phyloP scores from a whole-genome alignment of 2,888 invertebrate genomes.

The Hermodice carunculata region DNA sequence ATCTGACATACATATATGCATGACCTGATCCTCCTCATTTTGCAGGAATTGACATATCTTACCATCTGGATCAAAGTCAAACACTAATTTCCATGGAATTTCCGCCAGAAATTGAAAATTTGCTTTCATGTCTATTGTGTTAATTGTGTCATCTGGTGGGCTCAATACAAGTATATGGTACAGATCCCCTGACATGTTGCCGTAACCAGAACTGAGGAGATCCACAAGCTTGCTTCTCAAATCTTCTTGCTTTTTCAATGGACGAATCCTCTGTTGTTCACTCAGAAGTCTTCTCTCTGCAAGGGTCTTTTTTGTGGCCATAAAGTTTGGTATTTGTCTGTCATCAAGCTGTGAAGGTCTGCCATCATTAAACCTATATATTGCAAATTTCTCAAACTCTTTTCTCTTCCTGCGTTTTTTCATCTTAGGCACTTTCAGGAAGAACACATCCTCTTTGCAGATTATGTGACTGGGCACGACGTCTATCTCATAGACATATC shows the following conservation, averaged over 20 bases:
- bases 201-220: slow-evolving; percentile 8
- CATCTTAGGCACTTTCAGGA: slow-evolving; percentile 1
- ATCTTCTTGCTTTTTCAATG: neutral
- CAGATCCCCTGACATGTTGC: neutral
- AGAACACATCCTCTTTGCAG: slow-evolving; percentile 20
- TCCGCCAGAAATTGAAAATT: slow-evolving; percentile 17
- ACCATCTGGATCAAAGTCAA: slow-evolving; percentile 27
- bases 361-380: neutral
- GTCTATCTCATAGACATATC: slow-evolving; percentile 26
- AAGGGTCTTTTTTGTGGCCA: neutral
- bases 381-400: neutral
- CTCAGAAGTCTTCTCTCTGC: neutral
- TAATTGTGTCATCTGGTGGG: neutral
- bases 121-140: neutral
- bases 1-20: slow-evolving; percentile 8
- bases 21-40: slow-evolving; percentile 6
- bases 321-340: neutral
- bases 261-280: neutral
- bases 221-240: neutral
- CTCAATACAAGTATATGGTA: slow-evolving; percentile 12
- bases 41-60: slow-evolving; percentile 14
- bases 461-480: slow-evolving; percentile 6
- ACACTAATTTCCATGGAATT: slow-evolving; percentile 28
- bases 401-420: neutral
- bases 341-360: neutral